A percentile compares a stretch with the other conserved stretches of the same genome.
phyloP scores from a whole-genome alignment of 92 coral and sea anemone genomes.

The Phenganax subtilis region DNA sequence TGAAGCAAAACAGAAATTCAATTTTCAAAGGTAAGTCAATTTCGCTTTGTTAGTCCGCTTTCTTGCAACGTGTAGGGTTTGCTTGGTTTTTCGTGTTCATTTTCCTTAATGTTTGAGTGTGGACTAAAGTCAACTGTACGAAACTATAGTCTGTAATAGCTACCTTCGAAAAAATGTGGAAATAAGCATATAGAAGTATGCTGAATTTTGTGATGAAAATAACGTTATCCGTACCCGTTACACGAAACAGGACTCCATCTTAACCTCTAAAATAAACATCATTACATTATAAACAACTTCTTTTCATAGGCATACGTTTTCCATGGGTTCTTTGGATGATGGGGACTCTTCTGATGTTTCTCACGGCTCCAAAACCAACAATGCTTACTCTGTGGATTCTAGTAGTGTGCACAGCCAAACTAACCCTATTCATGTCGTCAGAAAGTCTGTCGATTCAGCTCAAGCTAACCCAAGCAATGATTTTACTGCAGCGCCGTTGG shows the following conservation, averaged over 20 bases:
- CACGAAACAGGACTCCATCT: no score
- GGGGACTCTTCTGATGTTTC: conserved; percentile 22
- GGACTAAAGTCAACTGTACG: no score
- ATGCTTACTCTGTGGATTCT: conserved; percentile 32
- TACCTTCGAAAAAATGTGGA: no score
- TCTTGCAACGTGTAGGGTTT: not conserved
- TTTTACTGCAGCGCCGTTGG: not conserved
- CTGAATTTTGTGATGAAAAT: no score
- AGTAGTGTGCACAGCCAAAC: conserved; percentile 22
- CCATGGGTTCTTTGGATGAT: conserved; percentile 27
- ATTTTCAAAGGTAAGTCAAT: conserved; percentile 28
- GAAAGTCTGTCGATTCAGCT: no score
- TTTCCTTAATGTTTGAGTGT: no score
- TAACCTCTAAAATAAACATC: no score
- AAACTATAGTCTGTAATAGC: no score
- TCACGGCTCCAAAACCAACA: conserved; percentile 19
- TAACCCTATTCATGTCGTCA: no score
- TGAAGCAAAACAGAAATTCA: conserved; percentile 12
- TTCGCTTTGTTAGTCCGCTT: not conserved
- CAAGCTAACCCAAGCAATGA: not conserved
- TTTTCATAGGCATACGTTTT: conserved; percentile 2
- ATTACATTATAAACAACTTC: not conserved
- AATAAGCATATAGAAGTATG: no score
- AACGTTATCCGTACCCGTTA: no score
- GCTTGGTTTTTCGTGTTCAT: not conserved